A percentile compares a stretch with the other conserved stretches of the same genome.
phyloP scores from a whole-genome alignment of 2,888 invertebrate species.

The Lordiphosa andalusiaca region DNA sequence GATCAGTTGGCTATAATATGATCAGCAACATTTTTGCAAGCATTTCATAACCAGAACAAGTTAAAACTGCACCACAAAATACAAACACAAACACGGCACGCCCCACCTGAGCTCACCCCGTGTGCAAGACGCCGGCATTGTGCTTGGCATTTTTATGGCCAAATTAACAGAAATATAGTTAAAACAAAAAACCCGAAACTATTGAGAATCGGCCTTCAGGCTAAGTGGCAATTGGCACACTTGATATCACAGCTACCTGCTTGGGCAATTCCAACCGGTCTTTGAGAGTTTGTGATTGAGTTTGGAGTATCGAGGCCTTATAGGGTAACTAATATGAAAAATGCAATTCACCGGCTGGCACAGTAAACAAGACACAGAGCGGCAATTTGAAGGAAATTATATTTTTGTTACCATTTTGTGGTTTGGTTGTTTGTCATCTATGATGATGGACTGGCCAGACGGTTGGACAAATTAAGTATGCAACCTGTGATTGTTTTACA shows the following conservation, averaged over 20 bases:
- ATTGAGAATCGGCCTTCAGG: conserved; percentile 56
- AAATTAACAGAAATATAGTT: conserved; percentile 37
- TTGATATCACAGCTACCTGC: conserved; percentile 35
- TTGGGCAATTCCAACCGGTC: conserved; percentile 53
- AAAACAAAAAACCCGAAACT: conserved; percentile 4
- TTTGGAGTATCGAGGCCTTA: conserved; percentile 36
- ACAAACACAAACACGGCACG: background rate
- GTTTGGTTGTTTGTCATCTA: conserved; percentile 28
- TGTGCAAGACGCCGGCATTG: conserved; percentile 23
- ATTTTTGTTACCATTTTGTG: conserved; percentile 13
- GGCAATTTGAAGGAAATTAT: conserved; percentile 2
- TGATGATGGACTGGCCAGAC: conserved; percentile 15
- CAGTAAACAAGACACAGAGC: conserved; percentile 38
- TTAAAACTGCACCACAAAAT: conserved; percentile 18
- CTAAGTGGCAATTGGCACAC: conserved; percentile 46
- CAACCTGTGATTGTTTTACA: conserved; percentile 48
- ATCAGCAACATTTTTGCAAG: background rate
- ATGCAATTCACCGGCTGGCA: conserved; percentile 47
- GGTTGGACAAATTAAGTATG: conserved; percentile 40
- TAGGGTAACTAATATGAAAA: conserved; percentile 39
- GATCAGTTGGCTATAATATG: too few relatives aligned
- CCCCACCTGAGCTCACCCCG: conserved; percentile 19
- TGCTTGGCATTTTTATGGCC: conserved; percentile 49
- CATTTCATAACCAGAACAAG: conserved; percentile 27
- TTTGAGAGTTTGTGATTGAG: conserved; percentile 30